Conservation (phyloP, 2,888 invertebrate species). For the Archips crataeganus region DNA sequence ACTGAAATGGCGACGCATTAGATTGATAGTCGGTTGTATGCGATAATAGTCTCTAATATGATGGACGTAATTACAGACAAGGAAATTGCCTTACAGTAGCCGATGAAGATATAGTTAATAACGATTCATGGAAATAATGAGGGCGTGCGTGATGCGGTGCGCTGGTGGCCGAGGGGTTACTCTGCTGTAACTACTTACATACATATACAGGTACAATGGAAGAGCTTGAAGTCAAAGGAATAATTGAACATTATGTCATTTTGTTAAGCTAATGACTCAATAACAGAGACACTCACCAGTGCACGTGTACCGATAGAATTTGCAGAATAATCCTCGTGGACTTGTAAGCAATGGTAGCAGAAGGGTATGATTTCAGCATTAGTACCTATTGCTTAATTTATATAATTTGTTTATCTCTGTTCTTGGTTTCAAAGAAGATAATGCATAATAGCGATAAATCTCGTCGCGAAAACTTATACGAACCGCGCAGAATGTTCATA, state of each 20-base stretch:
- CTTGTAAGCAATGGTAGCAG: no score
- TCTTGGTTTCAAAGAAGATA: no score
- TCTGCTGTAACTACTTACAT: not conserved
- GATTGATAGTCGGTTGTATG: constrained; percentile 70
- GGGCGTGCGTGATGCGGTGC: constrained; percentile 61
- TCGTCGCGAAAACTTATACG: no score
- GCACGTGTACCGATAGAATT: no score
- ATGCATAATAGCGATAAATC: no score
- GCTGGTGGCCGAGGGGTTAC: constrained; percentile 42
- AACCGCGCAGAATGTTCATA: no score
- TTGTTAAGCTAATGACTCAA: not conserved
- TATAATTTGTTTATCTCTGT: no score
- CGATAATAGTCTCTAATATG: constrained; percentile 75
- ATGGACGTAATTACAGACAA: constrained; percentile 70
- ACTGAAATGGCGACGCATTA: constrained; percentile 74
- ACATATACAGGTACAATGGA: not conserved
- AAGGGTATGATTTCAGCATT: no score
- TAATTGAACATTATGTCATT: not conserved
- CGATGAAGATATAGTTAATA: constrained; percentile 73
- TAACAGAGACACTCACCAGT: no score
- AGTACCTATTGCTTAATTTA: no score
- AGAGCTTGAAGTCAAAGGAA: not conserved
- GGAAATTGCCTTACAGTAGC: constrained; percentile 65
- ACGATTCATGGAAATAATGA: constrained; percentile 70
- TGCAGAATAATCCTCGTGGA: no score